Conservation (phyloP, 1,140 invertebrate genomes). For the Steinernema khuongi region DNA sequence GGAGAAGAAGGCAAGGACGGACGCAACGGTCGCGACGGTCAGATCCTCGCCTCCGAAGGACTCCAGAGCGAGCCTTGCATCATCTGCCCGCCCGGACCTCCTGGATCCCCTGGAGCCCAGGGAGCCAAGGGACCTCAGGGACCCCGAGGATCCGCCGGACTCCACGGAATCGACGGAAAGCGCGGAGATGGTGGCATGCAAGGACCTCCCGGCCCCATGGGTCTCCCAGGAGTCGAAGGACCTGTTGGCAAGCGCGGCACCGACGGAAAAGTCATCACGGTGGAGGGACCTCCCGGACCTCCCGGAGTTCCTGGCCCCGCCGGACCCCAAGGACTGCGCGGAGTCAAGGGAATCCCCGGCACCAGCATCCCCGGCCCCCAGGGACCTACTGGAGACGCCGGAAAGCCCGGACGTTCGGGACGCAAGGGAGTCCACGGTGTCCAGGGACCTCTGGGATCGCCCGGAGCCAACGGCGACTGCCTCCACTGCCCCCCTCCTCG, state of each 20-base stretch:
- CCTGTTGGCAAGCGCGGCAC: slow-evolving; percentile 32
- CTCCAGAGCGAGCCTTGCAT: slow-evolving; percentile 35
- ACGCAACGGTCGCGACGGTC: slow-evolving; percentile 34
- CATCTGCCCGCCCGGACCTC: slow-evolving; percentile 43
- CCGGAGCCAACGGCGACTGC: slow-evolving; percentile 31
- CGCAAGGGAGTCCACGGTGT: slow-evolving; percentile 29
- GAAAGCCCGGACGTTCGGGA: slow-evolving; percentile 31
- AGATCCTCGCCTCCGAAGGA: slow-evolving; percentile 30
- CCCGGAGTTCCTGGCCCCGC: slow-evolving; percentile 32
- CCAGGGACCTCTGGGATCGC: slow-evolving; percentile 30
- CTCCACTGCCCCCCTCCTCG: slow-evolving; percentile 36
- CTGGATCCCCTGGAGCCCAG: slow-evolving; percentile 30
- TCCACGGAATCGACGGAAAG: slow-evolving; percentile 35
- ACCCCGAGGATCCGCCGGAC: slow-evolving; percentile 37
- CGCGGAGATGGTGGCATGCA: slow-evolving; percentile 39
- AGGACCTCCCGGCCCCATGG: slow-evolving; percentile 39
- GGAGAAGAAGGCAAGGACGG: slow-evolving; percentile 31
- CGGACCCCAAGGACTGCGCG: slow-evolving; percentile 33
- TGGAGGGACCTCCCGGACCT: slow-evolving; percentile 37
- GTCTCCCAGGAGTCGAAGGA: slow-evolving; percentile 34
- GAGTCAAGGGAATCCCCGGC: slow-evolving; percentile 36
- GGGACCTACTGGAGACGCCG: slow-evolving; percentile 34
- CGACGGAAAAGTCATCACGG: slow-evolving; percentile 38
- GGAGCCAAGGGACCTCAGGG: slow-evolving; percentile 43
- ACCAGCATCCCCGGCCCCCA: slow-evolving; percentile 33